Conservation (phyloP, 1,140 invertebrate genomes). For the Philotrypesis tridentata region DNA sequence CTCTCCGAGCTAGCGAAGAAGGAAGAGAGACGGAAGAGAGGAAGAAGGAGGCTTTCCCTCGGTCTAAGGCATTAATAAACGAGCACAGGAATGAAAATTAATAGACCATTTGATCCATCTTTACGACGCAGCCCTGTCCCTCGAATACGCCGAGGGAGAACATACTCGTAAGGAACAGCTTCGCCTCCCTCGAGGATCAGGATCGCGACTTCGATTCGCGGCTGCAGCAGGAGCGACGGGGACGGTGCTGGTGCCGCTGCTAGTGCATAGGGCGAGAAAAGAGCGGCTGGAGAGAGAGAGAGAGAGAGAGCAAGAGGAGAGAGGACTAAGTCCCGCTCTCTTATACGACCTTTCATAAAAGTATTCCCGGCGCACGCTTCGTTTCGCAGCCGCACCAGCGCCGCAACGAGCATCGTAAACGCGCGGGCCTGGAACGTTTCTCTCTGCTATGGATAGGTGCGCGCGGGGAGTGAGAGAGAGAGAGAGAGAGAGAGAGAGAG, state of each 20-base stretch:
- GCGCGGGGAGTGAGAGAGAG: not conserved
- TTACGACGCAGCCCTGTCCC: conserved; percentile 1
- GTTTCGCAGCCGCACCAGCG: conserved; percentile 38
- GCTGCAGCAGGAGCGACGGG: no score
- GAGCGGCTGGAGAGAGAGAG: no score
- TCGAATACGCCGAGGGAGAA: not conserved
- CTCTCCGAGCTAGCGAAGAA: no score
- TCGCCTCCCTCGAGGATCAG: not conserved
- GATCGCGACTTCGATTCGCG: conserved; percentile 1
- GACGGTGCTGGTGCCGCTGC: not conserved
- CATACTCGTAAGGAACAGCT: not conserved
- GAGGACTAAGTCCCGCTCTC: not conserved
- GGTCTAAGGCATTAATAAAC: conserved; percentile 35
- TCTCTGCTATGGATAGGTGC: not conserved
- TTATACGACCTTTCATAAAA: conserved; percentile 48
- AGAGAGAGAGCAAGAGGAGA: no score
- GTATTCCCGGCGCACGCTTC: conserved; percentile 42
- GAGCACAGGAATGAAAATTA: conserved; percentile 29
- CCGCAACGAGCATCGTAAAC: conserved; percentile 52
- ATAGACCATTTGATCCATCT: conserved; percentile 17
- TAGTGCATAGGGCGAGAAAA: conserved; percentile 14
- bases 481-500: no score
- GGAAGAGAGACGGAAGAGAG: no score
- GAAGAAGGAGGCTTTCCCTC: not conserved
- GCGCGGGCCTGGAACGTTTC: conserved; percentile 43